Base-by-base conservation (phyloP, 37 sponge, comb jelly and placozoan genomes). In the Aphrocallistes beatrix region DNA sequence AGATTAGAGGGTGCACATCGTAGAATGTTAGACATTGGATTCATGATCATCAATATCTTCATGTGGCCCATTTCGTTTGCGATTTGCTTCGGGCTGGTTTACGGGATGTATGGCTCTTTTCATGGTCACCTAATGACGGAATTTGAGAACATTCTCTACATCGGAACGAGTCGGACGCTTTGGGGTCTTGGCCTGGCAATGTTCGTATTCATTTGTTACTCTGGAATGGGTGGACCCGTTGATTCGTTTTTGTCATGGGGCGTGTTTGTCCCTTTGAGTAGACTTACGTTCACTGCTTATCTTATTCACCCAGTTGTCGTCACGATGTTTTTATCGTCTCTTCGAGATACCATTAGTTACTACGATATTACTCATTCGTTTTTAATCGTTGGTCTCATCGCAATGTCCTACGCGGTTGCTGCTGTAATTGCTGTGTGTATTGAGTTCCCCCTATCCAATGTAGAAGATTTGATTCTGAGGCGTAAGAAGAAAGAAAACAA, bases 241-340 rank as follows among this genome's bases (percentile, higher is more conserved):
- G 21, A 60, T 60, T 32, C 50, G 6, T 87, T 96, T 83, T 87
- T 96, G 45, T 94, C 94, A 16, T 87, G 92, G 91, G 51, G 82
- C 48, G 48, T 93, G 28, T 96, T 94, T 92, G 85, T 94, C 16
- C 97, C 97, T 0, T 87, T 94, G 8, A 88, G 94, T 69, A 89
- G 97, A 36, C 82, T 94, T 32, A 89, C 97, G 17, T 96, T 87
- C 81, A 84, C 32, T 48, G 94, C 97, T n/a, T 96, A 96, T 39
- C 91, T 96, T 17, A 40, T 94, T 0, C 97, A 96, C 39, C 92
- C 90, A 1, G 39, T 94, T 50, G 84, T 96, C 0, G 85, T 96
- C 36, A 38, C 28, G 34, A 40, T 90, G 0, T 38, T 92, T 1
- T 81, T 83, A n/a, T 42, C 39, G 13, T 36, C 49, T 0, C 38